Evolutionary conservation across 2,888 invertebrate species (phyloP), one percentile per base, ranked within the genome.

Genomic region (Acanthosepion lycidas): DNA sequence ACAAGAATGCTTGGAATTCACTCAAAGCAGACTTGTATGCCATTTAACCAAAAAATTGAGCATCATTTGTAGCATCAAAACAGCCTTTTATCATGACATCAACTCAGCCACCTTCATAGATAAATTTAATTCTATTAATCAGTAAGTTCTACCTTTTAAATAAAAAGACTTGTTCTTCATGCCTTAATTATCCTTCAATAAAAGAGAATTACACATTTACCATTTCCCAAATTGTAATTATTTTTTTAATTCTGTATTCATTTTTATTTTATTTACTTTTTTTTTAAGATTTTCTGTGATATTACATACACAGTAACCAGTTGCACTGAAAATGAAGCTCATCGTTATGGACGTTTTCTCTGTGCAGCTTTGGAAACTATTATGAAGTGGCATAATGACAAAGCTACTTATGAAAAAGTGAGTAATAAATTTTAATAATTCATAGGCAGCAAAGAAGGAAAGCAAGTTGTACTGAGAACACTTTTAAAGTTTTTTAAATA

Each of bases 281-380:
- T 33, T 49, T 96, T 96, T 94, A 97, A 99, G 99, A 98, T 99
- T 96, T 99, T 99, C 98, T 99, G 99, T 98, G 99, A 99, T 98
- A 99, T 99, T 95, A 99, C 99, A 0, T 99, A 99, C 98, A 99
- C 99, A 1, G 99, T 99, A 96, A 99, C 99, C 96, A 99, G 99
- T 20, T 99, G 99, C 97, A 99, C 99, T 94, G 99, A 99, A 97
- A 99, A 99, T 97, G 99, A 99, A 98, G 99, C 99, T 94, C 95
- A 99, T 96, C 98, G 99, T 51, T 99, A 99, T 97, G 99, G 99
- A 53, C 98, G 99, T 96, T 99, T 99, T 98, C 98, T 99, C 95
- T 98, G 99, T 97, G 98, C 98, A 95, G 98, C 99, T 98, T 98
- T 99, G 94, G 98, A 99, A 97, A 99, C 99, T 49, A 99, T 99